phyloP scores from a whole-genome alignment of 2,113 vertebrate genomes.

The Telmatochromis brichardi region DNA sequence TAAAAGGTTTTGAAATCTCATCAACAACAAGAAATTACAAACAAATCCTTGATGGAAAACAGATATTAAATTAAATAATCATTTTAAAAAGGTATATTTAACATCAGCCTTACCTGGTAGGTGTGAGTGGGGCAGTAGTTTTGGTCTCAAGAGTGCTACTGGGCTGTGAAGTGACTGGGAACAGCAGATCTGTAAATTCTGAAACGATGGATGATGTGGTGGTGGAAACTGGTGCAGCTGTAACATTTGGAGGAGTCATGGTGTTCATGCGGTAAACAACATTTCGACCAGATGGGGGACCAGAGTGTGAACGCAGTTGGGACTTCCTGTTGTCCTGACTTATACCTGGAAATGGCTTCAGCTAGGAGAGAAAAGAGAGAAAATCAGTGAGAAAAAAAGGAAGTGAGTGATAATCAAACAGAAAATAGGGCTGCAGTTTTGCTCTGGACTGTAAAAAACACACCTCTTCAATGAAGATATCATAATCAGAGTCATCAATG shows the following conservation, averaged over 20 bases:
- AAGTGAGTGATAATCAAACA: not conserved
- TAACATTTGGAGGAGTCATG: conserved; percentile 25
- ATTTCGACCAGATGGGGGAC: conserved; percentile 36
- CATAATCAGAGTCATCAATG: conserved; percentile 84
- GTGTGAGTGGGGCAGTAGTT: not conserved
- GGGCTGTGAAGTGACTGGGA: conserved; percentile 8
- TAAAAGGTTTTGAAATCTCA: not conserved
- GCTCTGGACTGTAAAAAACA: not conserved
- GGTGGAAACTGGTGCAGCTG: not conserved
- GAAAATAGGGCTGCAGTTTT: not conserved
- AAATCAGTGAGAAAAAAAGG: not conserved
- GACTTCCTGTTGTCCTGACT: conserved; percentile 71
- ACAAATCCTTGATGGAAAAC: not conserved
- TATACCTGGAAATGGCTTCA: conserved; percentile 77
- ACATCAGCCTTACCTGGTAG: conserved; percentile 15
- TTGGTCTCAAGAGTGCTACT: not conserved
- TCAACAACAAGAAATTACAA: not conserved
- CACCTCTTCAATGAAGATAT: conserved; percentile 90
- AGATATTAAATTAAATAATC: not conserved
- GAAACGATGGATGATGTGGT: not conserved
- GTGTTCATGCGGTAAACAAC: conserved; percentile 66
- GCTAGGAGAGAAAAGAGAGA: conserved; percentile 48
- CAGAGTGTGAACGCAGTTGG: conserved; percentile 71
- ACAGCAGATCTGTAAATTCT: conserved; percentile 34
- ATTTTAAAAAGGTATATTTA: not conserved